Conservation (phyloP, 2,888 invertebrate genomes). For the Arenicola marina region DNA sequence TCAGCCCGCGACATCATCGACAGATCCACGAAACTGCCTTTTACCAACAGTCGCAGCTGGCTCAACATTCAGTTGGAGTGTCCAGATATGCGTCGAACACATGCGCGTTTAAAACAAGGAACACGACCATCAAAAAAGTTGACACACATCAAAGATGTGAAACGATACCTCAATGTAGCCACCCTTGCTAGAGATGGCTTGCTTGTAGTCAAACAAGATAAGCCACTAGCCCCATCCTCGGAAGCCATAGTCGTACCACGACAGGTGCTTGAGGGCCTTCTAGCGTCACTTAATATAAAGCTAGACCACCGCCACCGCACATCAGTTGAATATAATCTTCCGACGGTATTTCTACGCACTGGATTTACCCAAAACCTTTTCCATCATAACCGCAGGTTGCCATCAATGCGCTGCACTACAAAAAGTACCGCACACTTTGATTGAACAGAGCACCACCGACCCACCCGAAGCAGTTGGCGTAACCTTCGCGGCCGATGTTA, state of each 20-base stretch:
- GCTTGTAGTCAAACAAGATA: constrained; percentile 20
- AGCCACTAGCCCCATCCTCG: constrained; percentile 6
- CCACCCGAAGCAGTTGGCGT: not conserved
- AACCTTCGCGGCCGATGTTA: constrained; percentile 6
- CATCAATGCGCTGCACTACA: not conserved
- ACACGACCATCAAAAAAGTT: constrained; percentile 25
- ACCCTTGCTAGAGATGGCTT: constrained; percentile 34
- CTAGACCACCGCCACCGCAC: constrained; percentile 1
- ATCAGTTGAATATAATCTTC: too few species aligned
- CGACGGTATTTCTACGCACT: too few species aligned
- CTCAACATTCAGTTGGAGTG: constrained; percentile 31
- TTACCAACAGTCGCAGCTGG: too few species aligned
- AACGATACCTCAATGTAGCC: constrained; percentile 28
- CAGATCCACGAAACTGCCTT: too few species aligned
- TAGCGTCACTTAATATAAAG: not conserved
- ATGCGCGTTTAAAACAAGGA: constrained; percentile 31
- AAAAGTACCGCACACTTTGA: not conserved
- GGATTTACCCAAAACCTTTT: not conserved
- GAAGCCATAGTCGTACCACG: not conserved
- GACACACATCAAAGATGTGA: constrained; percentile 33
- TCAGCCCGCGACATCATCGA: too few species aligned
- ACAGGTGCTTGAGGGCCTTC: not conserved
- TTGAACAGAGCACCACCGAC: not conserved
- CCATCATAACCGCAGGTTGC: not conserved
- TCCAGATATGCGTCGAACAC: constrained; percentile 29